Conservation (phyloP, 2,797 vertebrate genomes). For the Discoglossus pictus region DNA sequence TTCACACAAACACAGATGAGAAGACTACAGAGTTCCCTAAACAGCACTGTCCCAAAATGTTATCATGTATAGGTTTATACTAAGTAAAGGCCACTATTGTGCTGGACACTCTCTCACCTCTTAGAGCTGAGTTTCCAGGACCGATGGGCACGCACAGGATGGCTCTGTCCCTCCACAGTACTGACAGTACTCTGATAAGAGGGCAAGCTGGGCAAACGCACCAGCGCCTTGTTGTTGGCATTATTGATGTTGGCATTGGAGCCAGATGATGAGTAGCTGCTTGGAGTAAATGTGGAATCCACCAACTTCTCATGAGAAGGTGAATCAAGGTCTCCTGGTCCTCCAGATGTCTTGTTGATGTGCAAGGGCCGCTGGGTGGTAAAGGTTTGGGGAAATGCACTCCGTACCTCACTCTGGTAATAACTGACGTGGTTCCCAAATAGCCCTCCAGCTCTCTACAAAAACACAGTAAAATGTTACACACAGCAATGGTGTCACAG, state of each 20-base stretch:
- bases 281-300: conserved; percentile 96
- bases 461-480: conserved; percentile 52
- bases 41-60: background rate
- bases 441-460: conserved; percentile 88
- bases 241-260: conserved; percentile 99
- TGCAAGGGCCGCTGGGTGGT: conserved; percentile 95
- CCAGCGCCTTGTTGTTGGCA: conserved; percentile 94
- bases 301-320: conserved; percentile 95
- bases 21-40: too few species aligned
- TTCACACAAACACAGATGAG: conserved; percentile 15
- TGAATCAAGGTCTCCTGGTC: conserved; percentile 87
- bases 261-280: conserved; percentile 94
- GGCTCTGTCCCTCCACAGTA: conserved; percentile 85
- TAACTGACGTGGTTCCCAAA: conserved; percentile 97
- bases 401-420: conserved; percentile 88
- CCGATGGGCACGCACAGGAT: conserved; percentile 76
- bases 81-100: too few species aligned
- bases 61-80: too few species aligned
- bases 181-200: conserved; percentile 73
- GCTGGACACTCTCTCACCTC: conserved; percentile 71
- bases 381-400: conserved; percentile 91
- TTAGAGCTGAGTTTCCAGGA: conserved; percentile 90
- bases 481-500: background rate
- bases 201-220: conserved; percentile 79
- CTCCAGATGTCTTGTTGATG: conserved; percentile 89